A percentile compares a stretch with the other conserved stretches of the same genome.
These are phyloP conservation scores for Octomys mimax DNA, from an alignment of 2,797 vertebrate genomes.

Conservation along the genomic window DNA sequence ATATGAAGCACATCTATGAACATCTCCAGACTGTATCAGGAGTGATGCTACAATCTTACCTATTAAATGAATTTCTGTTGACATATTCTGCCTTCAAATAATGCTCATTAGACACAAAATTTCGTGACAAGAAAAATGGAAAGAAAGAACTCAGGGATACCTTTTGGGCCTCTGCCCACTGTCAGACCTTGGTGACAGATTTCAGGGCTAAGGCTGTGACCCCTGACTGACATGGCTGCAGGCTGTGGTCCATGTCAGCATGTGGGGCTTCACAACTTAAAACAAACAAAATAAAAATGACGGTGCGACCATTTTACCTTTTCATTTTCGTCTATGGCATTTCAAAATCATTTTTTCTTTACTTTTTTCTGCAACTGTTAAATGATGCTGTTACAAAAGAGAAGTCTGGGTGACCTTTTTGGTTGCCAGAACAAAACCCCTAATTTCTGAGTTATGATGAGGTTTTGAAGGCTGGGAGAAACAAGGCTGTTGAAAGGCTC, in stretches of 20 bases:
- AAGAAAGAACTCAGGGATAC: background rate
- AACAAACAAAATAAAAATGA: constrained; percentile 40
- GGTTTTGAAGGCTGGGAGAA: constrained; percentile 51
- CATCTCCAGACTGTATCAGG: background rate
- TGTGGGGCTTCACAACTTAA: background rate
- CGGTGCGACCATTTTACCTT: background rate
- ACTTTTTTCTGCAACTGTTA: constrained; percentile 18
- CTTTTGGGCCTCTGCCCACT: background rate
- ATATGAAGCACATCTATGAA: background rate
- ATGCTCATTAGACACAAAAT: background rate
- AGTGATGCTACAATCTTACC: constrained; percentile 4
- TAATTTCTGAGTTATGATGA: constrained; percentile 59
- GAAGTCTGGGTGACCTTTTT: constrained; percentile 16
- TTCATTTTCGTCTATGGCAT: constrained; percentile 41
- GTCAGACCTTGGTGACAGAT: constrained; percentile 45
- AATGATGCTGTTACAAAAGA: constrained; percentile 58
- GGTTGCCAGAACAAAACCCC: constrained; percentile 50
- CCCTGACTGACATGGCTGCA: background rate
- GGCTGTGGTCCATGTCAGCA: background rate
- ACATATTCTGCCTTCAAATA: background rate
- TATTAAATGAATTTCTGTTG: constrained; percentile 32
- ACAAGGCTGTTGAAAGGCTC: constrained; percentile 55
- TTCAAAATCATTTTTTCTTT: constrained; percentile 26
- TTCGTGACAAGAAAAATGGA: constrained; percentile 16
- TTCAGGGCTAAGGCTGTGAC: background rate